Base-by-base conservation (phyloP, 2,888 invertebrate species). In the Cantharis lateralis region DNA sequence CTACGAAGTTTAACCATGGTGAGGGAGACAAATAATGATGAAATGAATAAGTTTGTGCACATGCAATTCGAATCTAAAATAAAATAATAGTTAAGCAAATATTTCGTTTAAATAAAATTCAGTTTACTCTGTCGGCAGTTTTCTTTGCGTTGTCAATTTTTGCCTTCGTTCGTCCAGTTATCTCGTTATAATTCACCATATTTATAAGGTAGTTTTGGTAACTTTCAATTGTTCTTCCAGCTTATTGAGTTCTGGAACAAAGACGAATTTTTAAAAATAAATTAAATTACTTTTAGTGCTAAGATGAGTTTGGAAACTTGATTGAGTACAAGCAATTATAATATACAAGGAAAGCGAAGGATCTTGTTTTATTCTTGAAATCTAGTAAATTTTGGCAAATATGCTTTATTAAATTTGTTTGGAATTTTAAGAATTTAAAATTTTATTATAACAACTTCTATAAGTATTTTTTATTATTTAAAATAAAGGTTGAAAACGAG, bases 131-230 rank as follows among this genome's bases (percentile, higher is more conserved):
- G 80, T 95, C 93, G 0, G 96, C 96, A 2, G 94, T 93, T 85
- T 97, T 96, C 78, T 93, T 89, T 0, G 97, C 96, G 84, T 93
- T 92, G 1, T 92, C 90, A 72, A 97, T 94, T 84, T 93, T 93
- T 83, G 94, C 93, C 72, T 92, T 90, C 1, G 89, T 75, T 92
- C 92, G 72, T 91, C 91, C 15, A 96, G 85, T 81, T 93, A 93
- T 2, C 91, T 90, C 0, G 92, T 79, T 75, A 78, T n/a, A 79
- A 80, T 15, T 69, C 77, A 62, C 68, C 68, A 24, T 63, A 76
- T 16, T 71, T 76, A 18, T 48, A 82, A 61, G n/a, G 78, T 75
- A 1, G 77, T 75, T 68, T 79, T 79, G 11, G 81, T 80, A 11
- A 79, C 69, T 10, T 77, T 32, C 10, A 82, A 75, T 63, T 81